Percentiles rank a stretch among this genome's conserved stretches.
phyloP scores from a whole-genome alignment of 2,888 invertebrate species.

The Rhagonycha lutea region DNA sequence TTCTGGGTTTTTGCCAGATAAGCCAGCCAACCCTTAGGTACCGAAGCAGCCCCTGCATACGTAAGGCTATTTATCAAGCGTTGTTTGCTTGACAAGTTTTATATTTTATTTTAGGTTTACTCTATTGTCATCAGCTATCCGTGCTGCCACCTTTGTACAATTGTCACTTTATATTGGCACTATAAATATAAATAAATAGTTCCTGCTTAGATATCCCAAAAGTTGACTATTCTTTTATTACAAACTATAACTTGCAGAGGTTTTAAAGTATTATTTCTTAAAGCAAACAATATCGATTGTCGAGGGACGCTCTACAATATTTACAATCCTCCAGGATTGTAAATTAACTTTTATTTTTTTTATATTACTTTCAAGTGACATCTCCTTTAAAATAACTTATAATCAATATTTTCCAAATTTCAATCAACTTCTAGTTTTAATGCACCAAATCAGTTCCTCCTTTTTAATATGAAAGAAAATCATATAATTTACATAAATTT shows the following conservation, averaged over 20 bases:
- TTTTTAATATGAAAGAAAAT: not conserved
- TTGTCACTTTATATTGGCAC: constrained; percentile 48
- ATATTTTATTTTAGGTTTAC: constrained; percentile 50
- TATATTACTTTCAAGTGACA: not conserved
- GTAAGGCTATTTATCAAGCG: constrained; percentile 50
- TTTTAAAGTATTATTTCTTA: constrained; percentile 18
- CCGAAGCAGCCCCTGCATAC: constrained; percentile 33
- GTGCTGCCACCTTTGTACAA: constrained; percentile 46
- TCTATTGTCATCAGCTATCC: constrained; percentile 43
- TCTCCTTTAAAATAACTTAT: not conserved
- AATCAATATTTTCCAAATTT: not conserved
- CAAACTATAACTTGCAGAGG: constrained; percentile 12
- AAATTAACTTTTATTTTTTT: constrained; percentile 2
- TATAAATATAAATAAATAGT: constrained; percentile 50
- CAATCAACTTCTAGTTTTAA: not conserved
- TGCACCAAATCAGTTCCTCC: no score
- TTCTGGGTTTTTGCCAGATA: constrained; percentile 11
- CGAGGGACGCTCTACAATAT: not conserved
- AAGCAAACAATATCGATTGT: constrained; percentile 20
- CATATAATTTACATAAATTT: not conserved
- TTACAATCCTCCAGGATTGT: not conserved
- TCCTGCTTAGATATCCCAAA: constrained; percentile 18
- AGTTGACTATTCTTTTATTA: constrained; percentile 27
- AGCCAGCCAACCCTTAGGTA: constrained; percentile 15
- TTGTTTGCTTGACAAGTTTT: constrained; percentile 51